A percentile compares a stretch with the other conserved stretches of the same genome.
Conservation (phyloP, 1,140 invertebrate genomes). For the Paraescarpia echinospica region DNA sequence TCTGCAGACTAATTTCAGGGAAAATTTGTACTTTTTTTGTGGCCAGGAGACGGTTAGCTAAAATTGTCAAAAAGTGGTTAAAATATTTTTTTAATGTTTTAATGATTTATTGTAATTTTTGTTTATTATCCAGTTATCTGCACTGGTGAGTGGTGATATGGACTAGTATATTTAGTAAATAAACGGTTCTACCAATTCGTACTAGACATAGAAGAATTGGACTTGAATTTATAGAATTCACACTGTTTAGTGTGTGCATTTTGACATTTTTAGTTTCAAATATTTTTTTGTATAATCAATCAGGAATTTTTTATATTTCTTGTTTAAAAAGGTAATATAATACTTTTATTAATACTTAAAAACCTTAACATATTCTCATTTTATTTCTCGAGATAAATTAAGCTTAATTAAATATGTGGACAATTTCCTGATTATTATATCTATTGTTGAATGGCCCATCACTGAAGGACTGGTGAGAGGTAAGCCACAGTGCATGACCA, state of each 20-base stretch:
- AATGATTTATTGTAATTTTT: neutral
- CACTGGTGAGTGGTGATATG: neutral
- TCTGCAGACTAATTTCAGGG: neutral
- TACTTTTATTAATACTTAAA: neutral
- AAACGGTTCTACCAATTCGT: neutral
- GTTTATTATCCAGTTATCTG: neutral
- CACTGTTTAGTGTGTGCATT: too few species aligned
- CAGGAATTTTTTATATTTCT: neutral
- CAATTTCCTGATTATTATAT: conserved; percentile 19
- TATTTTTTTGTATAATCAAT: neutral
- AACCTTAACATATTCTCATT: neutral
- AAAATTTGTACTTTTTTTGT: neutral
- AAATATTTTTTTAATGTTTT: neutral
- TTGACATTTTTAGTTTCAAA: neutral
- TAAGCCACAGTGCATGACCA: conserved; percentile 17
- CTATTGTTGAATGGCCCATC: conserved; percentile 15
- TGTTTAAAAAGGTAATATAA: too few species aligned
- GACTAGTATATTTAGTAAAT: neutral
- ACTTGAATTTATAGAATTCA: neutral
- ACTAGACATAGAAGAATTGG: neutral
- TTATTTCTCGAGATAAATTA: neutral
- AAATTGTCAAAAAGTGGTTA: neutral
- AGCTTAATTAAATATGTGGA: neutral
- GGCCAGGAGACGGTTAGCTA: neutral
- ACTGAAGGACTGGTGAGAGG: conserved; percentile 14